phyloP scores from a whole-genome alignment of 2,888 invertebrate genomes.

The Tribolium freemani region DNA sequence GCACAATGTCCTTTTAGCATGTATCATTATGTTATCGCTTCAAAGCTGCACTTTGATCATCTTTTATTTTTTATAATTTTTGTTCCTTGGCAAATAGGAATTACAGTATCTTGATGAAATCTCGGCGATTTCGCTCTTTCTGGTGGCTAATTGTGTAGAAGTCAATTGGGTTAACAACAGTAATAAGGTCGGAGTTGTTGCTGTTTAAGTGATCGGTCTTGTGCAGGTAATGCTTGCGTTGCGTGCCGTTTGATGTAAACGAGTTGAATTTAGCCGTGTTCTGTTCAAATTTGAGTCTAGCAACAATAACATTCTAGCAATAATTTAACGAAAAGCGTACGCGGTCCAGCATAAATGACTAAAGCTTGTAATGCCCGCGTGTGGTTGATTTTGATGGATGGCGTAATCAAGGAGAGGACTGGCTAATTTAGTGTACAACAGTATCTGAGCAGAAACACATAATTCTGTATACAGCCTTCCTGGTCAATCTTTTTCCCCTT shows the following conservation, averaged over 20 bases:
- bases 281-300: background rate
- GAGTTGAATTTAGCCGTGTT: background rate
- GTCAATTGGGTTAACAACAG: background rate
- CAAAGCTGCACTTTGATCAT: background rate
- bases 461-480: conserved; percentile 54
- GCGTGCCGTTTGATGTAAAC: conserved; percentile 1
- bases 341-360: conserved; percentile 51
- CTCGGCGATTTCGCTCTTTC: background rate
- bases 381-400: conserved; percentile 63
- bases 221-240: conserved; percentile 6
- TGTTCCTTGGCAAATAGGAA: background rate
- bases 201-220: conserved; percentile 16
- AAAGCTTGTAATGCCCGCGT: conserved; percentile 54
- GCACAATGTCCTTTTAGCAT: background rate
- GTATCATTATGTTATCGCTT: background rate
- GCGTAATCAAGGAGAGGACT: conserved; percentile 60
- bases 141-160: background rate
- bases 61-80: background rate
- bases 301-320: conserved; percentile 22
- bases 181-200: background rate
- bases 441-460: conserved; percentile 56
- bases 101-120: background rate
- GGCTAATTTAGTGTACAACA: conserved; percentile 56
- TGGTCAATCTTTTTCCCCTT: conserved; percentile 52
- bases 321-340: conserved; percentile 46